These are phyloP conservation scores for Elymnias hypermnestra DNA, from an alignment of 1,140 invertebrate genomes.

Conservation along the genomic window DNA sequence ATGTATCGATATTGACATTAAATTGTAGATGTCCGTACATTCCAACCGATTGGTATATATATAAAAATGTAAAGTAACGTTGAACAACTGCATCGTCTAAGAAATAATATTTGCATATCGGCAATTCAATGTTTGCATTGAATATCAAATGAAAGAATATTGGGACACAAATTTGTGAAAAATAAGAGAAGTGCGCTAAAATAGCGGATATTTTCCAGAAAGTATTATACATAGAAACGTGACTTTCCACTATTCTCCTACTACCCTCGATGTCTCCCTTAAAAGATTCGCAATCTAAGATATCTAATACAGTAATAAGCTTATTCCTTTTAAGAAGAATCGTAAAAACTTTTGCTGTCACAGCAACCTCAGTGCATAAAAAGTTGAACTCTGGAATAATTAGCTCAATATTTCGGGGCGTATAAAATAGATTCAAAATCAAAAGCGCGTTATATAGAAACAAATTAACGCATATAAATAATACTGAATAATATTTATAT, in stretches of 20 bases:
- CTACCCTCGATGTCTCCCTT: constrained; percentile 30
- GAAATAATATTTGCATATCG: constrained; percentile 57
- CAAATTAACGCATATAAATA: constrained; percentile 35
- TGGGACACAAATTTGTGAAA: constrained; percentile 29
- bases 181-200: constrained; percentile 37
- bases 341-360: constrained; percentile 40
- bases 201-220: constrained; percentile 31
- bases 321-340: constrained; percentile 36
- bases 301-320: constrained; percentile 37
- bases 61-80: constrained; percentile 39
- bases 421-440: constrained; percentile 40
- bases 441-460: constrained; percentile 38
- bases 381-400: constrained; percentile 50
- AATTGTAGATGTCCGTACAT: constrained; percentile 54
- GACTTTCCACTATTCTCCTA: constrained; percentile 29
- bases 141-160: constrained; percentile 34
- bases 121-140: constrained; percentile 32
- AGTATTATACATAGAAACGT: constrained; percentile 29
- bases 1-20: constrained; percentile 45
- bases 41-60: constrained; percentile 42
- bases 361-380: constrained; percentile 45
- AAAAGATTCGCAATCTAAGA: constrained; percentile 40
- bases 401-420: constrained; percentile 41
- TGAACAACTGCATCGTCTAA: constrained; percentile 29
- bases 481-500: constrained; percentile 42